Percentiles rank a stretch among this genome's conserved stretches.
Evolutionary conservation across 2,113 vertebrate genomes (phyloP).

Genomic region (Cyprinodon tularosa): DNA sequence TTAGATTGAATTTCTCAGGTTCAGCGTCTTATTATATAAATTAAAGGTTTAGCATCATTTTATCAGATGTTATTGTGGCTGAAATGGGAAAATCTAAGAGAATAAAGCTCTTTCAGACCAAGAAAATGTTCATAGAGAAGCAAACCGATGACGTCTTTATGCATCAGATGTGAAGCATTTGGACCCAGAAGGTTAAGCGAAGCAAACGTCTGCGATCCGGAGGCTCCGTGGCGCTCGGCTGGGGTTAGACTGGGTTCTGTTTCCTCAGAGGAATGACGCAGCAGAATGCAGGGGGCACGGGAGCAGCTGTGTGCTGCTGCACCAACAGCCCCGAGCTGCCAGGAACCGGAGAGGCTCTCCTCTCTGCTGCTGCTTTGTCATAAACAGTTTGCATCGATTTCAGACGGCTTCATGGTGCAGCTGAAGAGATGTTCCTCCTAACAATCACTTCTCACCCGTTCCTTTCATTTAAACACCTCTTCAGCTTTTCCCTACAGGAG

Average conservation of each 20-base stretch:
- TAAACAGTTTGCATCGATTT: conserved; percentile 1
- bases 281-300: conserved; percentile 41
- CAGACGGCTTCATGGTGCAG: neutral
- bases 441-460: too few species aligned
- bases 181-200: conserved; percentile 1
- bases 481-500: too few species aligned
- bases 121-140: neutral
- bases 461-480: too few species aligned
- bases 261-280: conserved; percentile 40
- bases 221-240: neutral
- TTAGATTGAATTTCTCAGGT: too few species aligned
- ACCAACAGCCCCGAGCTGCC: conserved; percentile 31
- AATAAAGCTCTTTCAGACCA: too few species aligned
- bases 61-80: neutral
- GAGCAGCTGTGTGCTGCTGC: conserved; percentile 40
- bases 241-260: neutral
- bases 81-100: neutral
- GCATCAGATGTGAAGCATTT: conserved; percentile 3
- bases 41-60: neutral
- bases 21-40: too few species aligned
- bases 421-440: too few species aligned
- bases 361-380: conserved; percentile 25
- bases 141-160: neutral
- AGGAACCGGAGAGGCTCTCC: conserved; percentile 14
- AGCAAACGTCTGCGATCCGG: conserved; percentile 18